These are phyloP conservation scores for Butorides virescens DNA, from an alignment of 2,113 vertebrate genomes.

Conservation along the genomic window DNA sequence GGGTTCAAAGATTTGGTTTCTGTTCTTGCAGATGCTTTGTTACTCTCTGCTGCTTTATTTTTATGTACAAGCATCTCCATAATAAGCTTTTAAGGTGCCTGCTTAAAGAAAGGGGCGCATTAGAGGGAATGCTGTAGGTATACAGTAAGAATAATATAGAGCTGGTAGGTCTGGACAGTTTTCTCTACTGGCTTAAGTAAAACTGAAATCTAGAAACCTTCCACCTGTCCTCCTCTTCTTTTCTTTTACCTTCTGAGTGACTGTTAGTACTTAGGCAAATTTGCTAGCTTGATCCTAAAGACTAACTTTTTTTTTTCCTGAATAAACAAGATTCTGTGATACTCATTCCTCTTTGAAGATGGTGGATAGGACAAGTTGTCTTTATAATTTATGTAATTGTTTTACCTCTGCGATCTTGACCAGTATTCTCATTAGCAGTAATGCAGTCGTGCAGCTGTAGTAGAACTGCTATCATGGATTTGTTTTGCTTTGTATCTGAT, in stretches of 20 bases:
- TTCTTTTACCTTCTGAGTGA: not conserved
- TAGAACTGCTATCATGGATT: not conserved
- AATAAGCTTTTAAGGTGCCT: not conserved
- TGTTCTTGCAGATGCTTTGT: not conserved
- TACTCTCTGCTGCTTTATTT: not conserved
- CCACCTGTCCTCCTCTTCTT: not conserved
- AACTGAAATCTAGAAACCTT: slow-evolving; percentile 21
- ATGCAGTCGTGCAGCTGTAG: not conserved
- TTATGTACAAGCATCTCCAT: not conserved
- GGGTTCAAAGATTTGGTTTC: not conserved
- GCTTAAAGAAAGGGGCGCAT: not conserved
- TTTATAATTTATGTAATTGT: not conserved
- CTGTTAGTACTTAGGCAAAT: not conserved
- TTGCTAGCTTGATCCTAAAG: not conserved
- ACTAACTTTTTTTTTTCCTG: not conserved
- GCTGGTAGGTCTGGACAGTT: not conserved
- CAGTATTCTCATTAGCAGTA: not conserved
- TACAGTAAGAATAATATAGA: not conserved
- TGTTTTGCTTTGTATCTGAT: not conserved
- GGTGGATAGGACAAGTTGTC: not conserved
- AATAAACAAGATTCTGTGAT: not conserved
- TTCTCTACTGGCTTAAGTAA: not conserved
- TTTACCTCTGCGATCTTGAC: not conserved
- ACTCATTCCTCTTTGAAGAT: not conserved
- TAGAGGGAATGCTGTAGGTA: not conserved